These are phyloP conservation scores for Amaurobius ferox DNA, from an alignment of 2,888 invertebrate species.

Conservation along the genomic window DNA sequence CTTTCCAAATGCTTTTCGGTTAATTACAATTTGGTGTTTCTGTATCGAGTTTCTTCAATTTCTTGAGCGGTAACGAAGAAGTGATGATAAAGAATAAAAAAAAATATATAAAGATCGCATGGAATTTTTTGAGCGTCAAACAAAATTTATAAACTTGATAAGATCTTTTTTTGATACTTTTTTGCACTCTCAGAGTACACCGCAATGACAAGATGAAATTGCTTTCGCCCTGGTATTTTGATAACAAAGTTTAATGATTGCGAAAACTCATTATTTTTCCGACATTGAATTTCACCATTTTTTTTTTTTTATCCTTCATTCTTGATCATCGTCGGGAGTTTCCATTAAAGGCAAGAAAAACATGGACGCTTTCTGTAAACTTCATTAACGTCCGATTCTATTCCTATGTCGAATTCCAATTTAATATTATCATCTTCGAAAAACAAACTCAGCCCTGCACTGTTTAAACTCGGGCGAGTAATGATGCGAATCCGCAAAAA, in stretches of 20 bases:
- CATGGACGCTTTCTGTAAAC: slow-evolving; percentile 52
- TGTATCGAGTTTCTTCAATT: slow-evolving; percentile 63
- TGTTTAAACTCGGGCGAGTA: background rate
- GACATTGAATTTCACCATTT: slow-evolving; percentile 59
- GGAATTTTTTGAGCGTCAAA: slow-evolving; percentile 42
- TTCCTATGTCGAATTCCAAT: slow-evolving; percentile 50
- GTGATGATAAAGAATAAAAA: background rate
- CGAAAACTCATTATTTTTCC: slow-evolving; percentile 69
- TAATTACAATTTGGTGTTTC: slow-evolving; percentile 51
- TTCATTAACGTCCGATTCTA: slow-evolving; percentile 66
- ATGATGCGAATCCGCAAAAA: background rate
- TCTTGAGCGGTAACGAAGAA: slow-evolving; percentile 23
- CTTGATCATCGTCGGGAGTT: slow-evolving; percentile 33
- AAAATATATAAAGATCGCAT: slow-evolving; percentile 1
- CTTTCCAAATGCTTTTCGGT: slow-evolving; percentile 39
- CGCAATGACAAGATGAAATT: slow-evolving; percentile 69
- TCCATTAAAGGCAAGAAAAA: slow-evolving; percentile 52
- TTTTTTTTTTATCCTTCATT: slow-evolving; percentile 27
- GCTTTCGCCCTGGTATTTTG: slow-evolving; percentile 70
- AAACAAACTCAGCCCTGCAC: background rate
- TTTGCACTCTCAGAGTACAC: slow-evolving; percentile 40
- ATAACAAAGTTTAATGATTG: slow-evolving; percentile 72
- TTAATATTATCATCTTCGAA: slow-evolving; percentile 35
- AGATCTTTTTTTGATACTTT: slow-evolving; percentile 38
- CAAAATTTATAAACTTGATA: slow-evolving; percentile 68